Percentiles rank a stretch among this genome's conserved stretches.
Evolutionary conservation across 2,888 invertebrate genomes (phyloP).

Genomic region (Drosophila sordidapex): DNA sequence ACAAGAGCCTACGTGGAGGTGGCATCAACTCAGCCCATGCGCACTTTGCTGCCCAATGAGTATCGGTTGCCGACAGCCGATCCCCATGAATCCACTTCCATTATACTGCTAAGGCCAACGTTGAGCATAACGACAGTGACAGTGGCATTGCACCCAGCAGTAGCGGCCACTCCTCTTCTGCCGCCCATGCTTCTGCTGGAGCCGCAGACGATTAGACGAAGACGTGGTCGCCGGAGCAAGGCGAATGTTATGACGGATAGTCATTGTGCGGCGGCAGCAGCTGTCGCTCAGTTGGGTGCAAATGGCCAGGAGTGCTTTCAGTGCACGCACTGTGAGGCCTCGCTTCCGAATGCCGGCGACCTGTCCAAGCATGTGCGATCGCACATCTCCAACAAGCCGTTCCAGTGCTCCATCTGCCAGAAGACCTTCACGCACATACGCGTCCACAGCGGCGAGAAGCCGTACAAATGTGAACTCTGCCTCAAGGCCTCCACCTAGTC

Average conservation of each 20-base stretch:
- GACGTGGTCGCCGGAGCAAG: constrained; percentile 78
- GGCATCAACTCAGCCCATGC: constrained; percentile 51
- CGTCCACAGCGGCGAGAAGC: constrained; percentile 82
- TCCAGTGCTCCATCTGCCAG: constrained; percentile 84
- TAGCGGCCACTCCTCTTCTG: neutral
- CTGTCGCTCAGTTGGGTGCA: constrained; percentile 60
- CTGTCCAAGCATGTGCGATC: constrained; percentile 85
- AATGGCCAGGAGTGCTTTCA: constrained; percentile 82
- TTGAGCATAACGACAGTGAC: constrained; percentile 47
- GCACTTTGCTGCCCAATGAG: constrained; percentile 58
- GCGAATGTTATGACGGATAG: constrained; percentile 28
- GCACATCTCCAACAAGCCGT: constrained; percentile 85
- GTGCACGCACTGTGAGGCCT: constrained; percentile 84
- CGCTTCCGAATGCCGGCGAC: constrained; percentile 84
- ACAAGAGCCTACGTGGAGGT: constrained; percentile 53
- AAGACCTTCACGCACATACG: constrained; percentile 85
- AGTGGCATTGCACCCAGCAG: neutral
- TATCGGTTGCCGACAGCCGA: constrained; percentile 68
- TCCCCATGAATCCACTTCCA: constrained; percentile 80
- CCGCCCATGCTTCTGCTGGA: constrained; percentile 26
- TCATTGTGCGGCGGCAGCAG: constrained; percentile 44
- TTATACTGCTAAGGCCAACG: constrained; percentile 70
- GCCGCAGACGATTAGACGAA: constrained; percentile 62
- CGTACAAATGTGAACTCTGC: too few relatives aligned
- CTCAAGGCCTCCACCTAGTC: too few relatives aligned